Evolutionary conservation across 2,888 invertebrate genomes (phyloP), one percentile per base, ranked within the genome.

Genomic region (Lasioglossum oenotherae): DNA sequence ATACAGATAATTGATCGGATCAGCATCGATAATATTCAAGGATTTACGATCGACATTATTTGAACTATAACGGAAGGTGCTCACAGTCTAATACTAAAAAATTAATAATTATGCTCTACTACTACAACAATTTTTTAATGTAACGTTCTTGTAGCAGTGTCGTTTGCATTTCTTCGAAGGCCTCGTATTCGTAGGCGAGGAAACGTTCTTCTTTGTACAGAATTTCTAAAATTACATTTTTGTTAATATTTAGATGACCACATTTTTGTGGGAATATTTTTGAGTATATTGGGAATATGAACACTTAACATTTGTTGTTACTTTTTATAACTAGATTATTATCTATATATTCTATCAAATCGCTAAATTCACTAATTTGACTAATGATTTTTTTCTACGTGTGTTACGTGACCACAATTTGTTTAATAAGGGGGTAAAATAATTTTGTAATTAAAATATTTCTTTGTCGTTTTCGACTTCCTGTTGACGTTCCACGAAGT

Each of bases 1-100:
- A 31, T 6, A 73, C 23, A 16, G 31, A 64, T 41, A 69, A 79
- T 74, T 23, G 16, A 49, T 75, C 81, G 57, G 60, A n/a, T 16
- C 3, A 53, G 16, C 35, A n/a, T 69, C 57, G 46, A 41, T 38
- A 44, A 71, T 71, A 19, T 69, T n/a, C 80, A 71, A 60, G 82
- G 74, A 74, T 69, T 23, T 44, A 35, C 44, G 41, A 35, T 41
- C 12, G 23, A 60, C 53, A 23, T 57, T 57, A 31, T 69, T 57
- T 78, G 14, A 41, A 67, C 38, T 57, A 67, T 41, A 73, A 35
- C 31, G 12, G n/a, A 74, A 23, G 35, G 35, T 35, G 16, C 6
- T 67, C 35, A 6, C 27, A 27, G n/a, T 27, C 10, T 12, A 57
- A 27, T n/a, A 6, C 4, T 60, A 60, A 60, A 27, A 60, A 60